Evolutionary conservation across 2,888 invertebrate genomes (phyloP).

Genomic region (Caenorhabditis auriculariae): DNA sequence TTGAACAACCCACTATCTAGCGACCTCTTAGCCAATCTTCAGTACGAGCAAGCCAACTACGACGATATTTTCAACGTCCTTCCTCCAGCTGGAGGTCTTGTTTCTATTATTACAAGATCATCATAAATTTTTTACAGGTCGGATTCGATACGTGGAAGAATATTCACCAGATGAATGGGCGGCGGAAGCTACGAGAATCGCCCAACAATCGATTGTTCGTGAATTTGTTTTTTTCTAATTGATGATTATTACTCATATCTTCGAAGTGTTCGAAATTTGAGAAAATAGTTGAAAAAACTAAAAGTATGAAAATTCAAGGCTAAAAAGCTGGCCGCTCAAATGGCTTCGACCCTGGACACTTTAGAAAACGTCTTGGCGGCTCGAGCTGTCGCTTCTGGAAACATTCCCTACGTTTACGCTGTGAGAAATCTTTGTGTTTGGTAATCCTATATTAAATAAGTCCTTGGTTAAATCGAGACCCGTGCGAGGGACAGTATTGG

Average conservation of each 20-base stretch:
- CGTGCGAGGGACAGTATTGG: too few species aligned
- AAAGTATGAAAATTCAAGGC: conserved; percentile 9
- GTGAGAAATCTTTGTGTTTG: too few species aligned
- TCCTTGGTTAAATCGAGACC: too few species aligned
- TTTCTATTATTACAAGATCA: neutral
- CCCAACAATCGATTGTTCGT: conserved; percentile 36
- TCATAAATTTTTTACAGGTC: conserved; percentile 6
- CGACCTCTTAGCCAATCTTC: conserved; percentile 37
- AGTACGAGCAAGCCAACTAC: conserved; percentile 41
- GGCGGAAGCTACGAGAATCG: conserved; percentile 38
- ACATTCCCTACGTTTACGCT: conserved; percentile 23
- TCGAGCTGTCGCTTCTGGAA: conserved; percentile 23
- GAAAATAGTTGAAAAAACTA: neutral
- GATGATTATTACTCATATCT: neutral
- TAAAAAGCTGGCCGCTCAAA: conserved; percentile 22
- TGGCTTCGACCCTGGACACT: conserved; percentile 29
- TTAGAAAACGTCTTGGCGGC: conserved; percentile 33
- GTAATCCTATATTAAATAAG: too few species aligned
- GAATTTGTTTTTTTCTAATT: neutral
- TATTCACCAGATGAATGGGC: conserved; percentile 50
- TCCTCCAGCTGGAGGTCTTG: conserved; percentile 4
- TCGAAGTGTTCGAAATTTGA: neutral
- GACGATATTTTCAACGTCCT: conserved; percentile 42
- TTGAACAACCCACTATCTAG: conserved; percentile 37
- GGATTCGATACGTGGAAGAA: conserved; percentile 51